phyloP scores from a whole-genome alignment of 2,797 vertebrate species.

The Centroberyx gerrardi region DNA sequence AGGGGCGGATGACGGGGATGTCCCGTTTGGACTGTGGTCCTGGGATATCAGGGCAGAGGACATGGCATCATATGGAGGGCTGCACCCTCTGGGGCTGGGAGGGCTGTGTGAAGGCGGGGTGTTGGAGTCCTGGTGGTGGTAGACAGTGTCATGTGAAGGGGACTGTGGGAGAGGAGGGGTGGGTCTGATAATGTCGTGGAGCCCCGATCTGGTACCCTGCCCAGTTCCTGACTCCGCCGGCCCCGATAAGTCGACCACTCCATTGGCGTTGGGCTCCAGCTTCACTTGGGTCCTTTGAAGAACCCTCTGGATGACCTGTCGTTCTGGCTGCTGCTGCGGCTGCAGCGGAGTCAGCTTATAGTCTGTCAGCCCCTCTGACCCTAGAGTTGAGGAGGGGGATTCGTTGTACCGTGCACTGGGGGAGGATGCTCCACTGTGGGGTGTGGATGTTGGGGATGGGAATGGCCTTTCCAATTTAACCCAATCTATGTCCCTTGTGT shows the following conservation, averaged over 20 bases:
- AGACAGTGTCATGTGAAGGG: slow-evolving; percentile 69
- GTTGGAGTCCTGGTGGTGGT: slow-evolving; percentile 63
- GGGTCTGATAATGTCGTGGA: slow-evolving; percentile 65
- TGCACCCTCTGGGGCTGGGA: slow-evolving; percentile 62
- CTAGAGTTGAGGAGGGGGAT: slow-evolving; percentile 86
- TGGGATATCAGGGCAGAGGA: slow-evolving; percentile 80
- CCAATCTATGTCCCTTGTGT: slow-evolving; percentile 74
- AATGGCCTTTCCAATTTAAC: slow-evolving; percentile 81
- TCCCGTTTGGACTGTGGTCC: slow-evolving; percentile 77
- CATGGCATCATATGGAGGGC: slow-evolving; percentile 66
- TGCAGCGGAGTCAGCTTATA: slow-evolving; percentile 86
- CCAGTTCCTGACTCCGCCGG: slow-evolving; percentile 72
- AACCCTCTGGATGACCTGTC: slow-evolving; percentile 95
- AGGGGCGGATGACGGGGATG: slow-evolving; percentile 68
- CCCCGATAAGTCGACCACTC: slow-evolving; percentile 86
- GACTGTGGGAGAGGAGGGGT: slow-evolving; percentile 59
- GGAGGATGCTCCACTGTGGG: slow-evolving; percentile 71
- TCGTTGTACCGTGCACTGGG: slow-evolving; percentile 87
- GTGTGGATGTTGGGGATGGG: slow-evolving; percentile 74
- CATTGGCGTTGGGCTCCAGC: slow-evolving; percentile 89
- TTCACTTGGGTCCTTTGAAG: slow-evolving; percentile 89
- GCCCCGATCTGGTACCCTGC: slow-evolving; percentile 67
- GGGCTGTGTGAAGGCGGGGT: slow-evolving; percentile 56
- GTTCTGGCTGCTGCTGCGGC: slow-evolving; percentile 87
- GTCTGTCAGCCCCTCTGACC: slow-evolving; percentile 89